Evolutionary conservation across 2,797 vertebrate genomes (phyloP), one percentile per base, ranked within the genome.

Genomic region (Protonibea diacanthus): DNA sequence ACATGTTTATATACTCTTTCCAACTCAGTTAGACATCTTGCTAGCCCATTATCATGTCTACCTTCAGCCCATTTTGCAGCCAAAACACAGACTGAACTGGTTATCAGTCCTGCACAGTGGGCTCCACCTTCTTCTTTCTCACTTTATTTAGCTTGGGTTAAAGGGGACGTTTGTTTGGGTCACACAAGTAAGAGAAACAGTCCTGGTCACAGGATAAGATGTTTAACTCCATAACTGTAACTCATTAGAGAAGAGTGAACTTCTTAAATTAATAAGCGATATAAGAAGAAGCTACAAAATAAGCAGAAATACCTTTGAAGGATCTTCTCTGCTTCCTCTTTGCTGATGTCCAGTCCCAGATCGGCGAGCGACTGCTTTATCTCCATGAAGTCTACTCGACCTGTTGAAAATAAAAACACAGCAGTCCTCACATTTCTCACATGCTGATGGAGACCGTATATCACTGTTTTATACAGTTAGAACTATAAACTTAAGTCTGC

Each of bases 281-380:
- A 33, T 33, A 8, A 33, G 8, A 33, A 33, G 33, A 33, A 33
- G 33, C 33, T 45, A 52, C 11, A 74, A 40, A 59, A 59, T 2
- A 20, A 49, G 3, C n/a, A 58, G 52, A 60, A 59, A 56, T 76
- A 99, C 98, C 97, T 99, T 71, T 95, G 91, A 56, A 99, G 96
- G 91, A 99, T 98, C 93, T 95, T 96, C 73, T 96, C 72, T 14
- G 98, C 98, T 65, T 97, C 95, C 53, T 96, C 93, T 80, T 95
- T 91, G 79, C 94, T 95, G 94, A 99, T 94, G 52, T 91, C 89
- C 86, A 99, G 69, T 13, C 98, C 98, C 84, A 99, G 15, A 49
- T 96, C 95, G 61, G 96, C 90, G 23, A 99, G 95, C 2, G 98
- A 97, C 92, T 98, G 96, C 59, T 96, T 95, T 83, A 99, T 95